Conservation (phyloP, 2,888 invertebrate species). For the Chrysina gloriosa region DNA sequence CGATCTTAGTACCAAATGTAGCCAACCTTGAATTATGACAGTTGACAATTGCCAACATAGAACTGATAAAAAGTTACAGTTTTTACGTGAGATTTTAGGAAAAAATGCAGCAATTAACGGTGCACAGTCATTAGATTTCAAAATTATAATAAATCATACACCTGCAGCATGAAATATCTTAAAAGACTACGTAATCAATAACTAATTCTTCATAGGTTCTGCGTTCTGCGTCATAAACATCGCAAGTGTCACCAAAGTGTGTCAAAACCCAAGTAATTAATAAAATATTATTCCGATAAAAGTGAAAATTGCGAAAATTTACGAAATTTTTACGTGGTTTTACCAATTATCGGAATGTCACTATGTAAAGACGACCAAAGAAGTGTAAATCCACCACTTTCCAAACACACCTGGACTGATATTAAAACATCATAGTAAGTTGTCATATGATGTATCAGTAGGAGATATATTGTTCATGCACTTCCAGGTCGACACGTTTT, state of each 20-base stretch:
- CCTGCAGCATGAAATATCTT: neutral
- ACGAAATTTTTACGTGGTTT: constrained; percentile 22
- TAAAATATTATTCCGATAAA: constrained; percentile 22
- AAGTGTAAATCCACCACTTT: constrained; percentile 4
- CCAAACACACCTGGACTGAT: constrained; percentile 13
- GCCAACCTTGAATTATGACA: neutral
- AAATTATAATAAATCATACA: neutral
- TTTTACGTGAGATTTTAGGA: neutral
- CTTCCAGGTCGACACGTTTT: constrained; percentile 9
- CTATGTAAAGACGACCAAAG: constrained; percentile 1
- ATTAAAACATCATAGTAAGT: constrained; percentile 23
- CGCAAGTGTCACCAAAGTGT: constrained; percentile 31
- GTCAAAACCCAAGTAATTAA: constrained; percentile 28
- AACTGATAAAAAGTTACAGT: neutral
- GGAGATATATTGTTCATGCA: neutral
- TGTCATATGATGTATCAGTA: neutral
- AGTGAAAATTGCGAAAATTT: constrained; percentile 1
- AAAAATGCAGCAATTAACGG: too few relatives aligned
- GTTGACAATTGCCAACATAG: constrained; percentile 1
- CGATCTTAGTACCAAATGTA: too few relatives aligned
- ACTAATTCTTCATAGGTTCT: constrained; percentile 15
- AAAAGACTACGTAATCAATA: constrained; percentile 16
- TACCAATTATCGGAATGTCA: constrained; percentile 1
- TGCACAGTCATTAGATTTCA: neutral
- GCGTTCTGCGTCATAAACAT: constrained; percentile 24